Conservation (phyloP, 1,140 invertebrate species). For the Ceratina japonica region DNA sequence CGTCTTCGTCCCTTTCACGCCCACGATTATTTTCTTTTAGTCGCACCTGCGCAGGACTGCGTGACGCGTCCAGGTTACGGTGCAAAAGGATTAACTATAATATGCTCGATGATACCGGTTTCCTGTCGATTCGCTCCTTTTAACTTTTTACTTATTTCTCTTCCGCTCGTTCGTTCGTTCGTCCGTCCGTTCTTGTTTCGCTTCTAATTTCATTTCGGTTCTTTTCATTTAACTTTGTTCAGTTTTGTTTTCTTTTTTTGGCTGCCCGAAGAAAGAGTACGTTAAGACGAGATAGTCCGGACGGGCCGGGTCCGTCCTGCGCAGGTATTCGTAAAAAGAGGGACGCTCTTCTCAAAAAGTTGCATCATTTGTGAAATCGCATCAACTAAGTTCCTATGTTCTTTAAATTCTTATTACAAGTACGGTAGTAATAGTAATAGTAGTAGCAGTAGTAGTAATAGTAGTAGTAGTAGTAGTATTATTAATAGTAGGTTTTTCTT, state of each 20-base stretch:
- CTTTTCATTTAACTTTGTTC: not conserved
- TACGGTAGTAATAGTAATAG: conserved; percentile 63
- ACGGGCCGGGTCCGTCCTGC: conserved; percentile 10
- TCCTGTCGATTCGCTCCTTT: not conserved
- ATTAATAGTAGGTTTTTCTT: conserved; percentile 66
- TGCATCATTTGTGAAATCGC: conserved; percentile 59
- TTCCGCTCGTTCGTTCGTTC: not conserved
- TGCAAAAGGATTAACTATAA: conserved; percentile 17
- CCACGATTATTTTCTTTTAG: conserved; percentile 40
- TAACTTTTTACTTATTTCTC: not conserved
- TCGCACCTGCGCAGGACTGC: conserved; percentile 47
- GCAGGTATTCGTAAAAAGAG: conserved; percentile 53
- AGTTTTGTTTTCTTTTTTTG: too few relatives aligned
- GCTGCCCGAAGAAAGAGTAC: too few relatives aligned
- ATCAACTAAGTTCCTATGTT: conserved; percentile 67
- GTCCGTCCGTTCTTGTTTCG: not conserved
- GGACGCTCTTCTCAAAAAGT: conserved; percentile 51
- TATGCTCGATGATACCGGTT: not conserved
- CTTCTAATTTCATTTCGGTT: not conserved
- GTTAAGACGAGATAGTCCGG: not conserved
- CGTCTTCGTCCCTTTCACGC: conserved; percentile 56
- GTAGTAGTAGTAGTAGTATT: conserved; percentile 58
- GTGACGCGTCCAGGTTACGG: conserved; percentile 18
- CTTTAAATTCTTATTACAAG: conserved; percentile 71
- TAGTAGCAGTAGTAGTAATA: conserved; percentile 54